Conservation (phyloP, 2,888 invertebrate genomes). For the Apantesis nais region DNA sequence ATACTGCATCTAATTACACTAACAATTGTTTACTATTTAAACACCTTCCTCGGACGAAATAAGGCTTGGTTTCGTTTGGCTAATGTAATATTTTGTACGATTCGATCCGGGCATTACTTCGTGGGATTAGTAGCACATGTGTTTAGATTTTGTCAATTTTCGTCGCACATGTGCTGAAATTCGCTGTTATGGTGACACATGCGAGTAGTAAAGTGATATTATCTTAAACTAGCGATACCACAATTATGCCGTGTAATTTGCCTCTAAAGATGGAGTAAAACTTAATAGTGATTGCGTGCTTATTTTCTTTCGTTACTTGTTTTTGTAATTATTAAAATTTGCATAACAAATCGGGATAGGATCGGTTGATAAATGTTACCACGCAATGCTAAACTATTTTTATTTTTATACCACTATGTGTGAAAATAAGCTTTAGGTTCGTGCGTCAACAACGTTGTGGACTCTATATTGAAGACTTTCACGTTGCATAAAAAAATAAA, state of each 20-base stretch:
- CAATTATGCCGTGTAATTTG: slow-evolving; percentile 14
- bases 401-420: not conserved
- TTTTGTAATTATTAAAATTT: not conserved
- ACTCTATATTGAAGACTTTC: too few relatives aligned
- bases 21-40: slow-evolving; percentile 29
- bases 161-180: slow-evolving; percentile 50
- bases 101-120: slow-evolving; percentile 61
- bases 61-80: slow-evolving; percentile 45
- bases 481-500: too few relatives aligned
- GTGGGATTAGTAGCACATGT: slow-evolving; percentile 62
- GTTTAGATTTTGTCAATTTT: slow-evolving; percentile 58
- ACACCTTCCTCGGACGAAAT: slow-evolving; percentile 28
- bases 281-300: not conserved
- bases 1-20: slow-evolving; percentile 64
- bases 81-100: slow-evolving; percentile 35
- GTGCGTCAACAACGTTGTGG: not conserved
- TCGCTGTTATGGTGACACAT: slow-evolving; percentile 33
- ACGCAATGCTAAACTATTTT: not conserved
- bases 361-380: not conserved
- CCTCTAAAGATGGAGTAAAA: not conserved
- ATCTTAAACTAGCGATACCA: slow-evolving; percentile 11
- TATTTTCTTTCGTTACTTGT: not conserved
- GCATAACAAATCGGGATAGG: not conserved
- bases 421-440: not conserved
- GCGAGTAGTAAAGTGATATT: slow-evolving; percentile 26